phyloP scores from a whole-genome alignment of 2,888 invertebrate genomes.

The Dasypogon diadema region DNA sequence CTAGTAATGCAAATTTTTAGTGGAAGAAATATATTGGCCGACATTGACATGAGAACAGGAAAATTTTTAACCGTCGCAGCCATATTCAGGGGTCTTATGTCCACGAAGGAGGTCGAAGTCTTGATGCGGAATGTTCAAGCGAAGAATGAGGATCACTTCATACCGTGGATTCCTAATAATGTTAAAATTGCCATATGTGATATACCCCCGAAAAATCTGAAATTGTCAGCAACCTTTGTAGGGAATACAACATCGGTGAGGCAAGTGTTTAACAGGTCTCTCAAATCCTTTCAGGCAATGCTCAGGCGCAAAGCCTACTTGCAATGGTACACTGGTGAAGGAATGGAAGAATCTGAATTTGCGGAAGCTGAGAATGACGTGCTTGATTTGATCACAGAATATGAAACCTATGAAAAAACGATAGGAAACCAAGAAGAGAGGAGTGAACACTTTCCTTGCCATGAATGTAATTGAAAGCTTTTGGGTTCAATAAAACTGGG shows the following conservation, averaged over 20 bases:
- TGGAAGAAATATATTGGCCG: conserved; percentile 84
- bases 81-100: conserved; percentile 76
- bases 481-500: too few relatives aligned
- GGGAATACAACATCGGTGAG: conserved; percentile 86
- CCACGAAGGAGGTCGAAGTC: conserved; percentile 64
- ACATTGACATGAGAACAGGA: conserved; percentile 82
- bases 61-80: conserved; percentile 84
- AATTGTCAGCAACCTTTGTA: conserved; percentile 88
- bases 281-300: conserved; percentile 85
- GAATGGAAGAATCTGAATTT: conserved; percentile 90
- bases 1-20: conserved; percentile 80
- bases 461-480: too few relatives aligned
- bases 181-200: conserved; percentile 87
- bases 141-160: conserved; percentile 79
- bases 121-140: conserved; percentile 79
- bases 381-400: conserved; percentile 78
- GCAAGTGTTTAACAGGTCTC: conserved; percentile 81
- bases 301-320: conserved; percentile 85
- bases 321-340: conserved; percentile 89
- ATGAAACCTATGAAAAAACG: conserved; percentile 62
- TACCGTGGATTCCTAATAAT: conserved; percentile 89
- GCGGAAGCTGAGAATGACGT: conserved; percentile 86
- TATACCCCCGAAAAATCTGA: conserved; percentile 85
- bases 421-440: too few relatives aligned
- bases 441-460: too few relatives aligned